phyloP scores from a whole-genome alignment of 2,113 vertebrate genomes.

The Mungos mungo region DNA sequence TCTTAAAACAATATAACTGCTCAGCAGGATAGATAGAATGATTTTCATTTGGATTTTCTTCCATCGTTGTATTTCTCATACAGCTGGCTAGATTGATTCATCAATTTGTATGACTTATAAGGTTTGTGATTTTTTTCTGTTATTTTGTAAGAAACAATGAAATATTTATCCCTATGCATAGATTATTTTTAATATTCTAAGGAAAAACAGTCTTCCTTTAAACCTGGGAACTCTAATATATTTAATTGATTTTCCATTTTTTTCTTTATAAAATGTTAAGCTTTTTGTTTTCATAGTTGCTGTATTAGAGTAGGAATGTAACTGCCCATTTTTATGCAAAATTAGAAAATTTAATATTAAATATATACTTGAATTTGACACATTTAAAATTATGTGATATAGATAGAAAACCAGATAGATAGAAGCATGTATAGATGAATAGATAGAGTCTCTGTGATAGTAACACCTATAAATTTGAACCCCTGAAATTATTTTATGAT shows the following conservation, averaged over 20 bases:
- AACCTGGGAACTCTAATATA: background rate
- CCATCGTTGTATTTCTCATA: background rate
- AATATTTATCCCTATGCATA: background rate
- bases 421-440: background rate
- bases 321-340: background rate
- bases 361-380: background rate
- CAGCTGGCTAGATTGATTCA: background rate
- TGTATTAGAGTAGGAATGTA: background rate
- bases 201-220: background rate
- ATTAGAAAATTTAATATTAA: background rate
- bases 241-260: background rate
- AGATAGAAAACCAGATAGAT: background rate
- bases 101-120: background rate
- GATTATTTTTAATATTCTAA: background rate
- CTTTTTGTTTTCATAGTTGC: background rate
- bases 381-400: background rate
- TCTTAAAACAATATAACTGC: conserved; percentile 27
- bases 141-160: conserved; percentile 5
- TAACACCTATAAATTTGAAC: background rate
- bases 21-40: background rate
- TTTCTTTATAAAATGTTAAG: background rate
- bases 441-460: background rate
- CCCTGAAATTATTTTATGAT: background rate
- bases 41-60: conserved; percentile 48
- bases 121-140: background rate